phyloP scores from a whole-genome alignment of 2,113 vertebrate genomes.

The Pterocles burchelli region DNA sequence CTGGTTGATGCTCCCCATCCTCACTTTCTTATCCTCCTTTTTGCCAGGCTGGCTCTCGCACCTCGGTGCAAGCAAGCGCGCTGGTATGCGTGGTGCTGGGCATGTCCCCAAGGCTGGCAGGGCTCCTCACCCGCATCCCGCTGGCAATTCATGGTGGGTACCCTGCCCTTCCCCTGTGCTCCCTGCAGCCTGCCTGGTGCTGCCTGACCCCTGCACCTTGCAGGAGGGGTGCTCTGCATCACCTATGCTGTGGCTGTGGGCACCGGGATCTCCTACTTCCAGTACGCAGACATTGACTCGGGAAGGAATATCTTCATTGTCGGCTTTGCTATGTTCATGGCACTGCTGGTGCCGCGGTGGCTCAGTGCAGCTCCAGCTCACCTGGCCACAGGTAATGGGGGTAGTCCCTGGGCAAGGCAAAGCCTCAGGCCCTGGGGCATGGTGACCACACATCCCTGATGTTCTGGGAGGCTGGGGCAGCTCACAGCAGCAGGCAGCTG shows the following conservation, averaged over 20 bases:
- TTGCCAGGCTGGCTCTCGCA: constrained; percentile 73
- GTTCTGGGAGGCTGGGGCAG: background rate
- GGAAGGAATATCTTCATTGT: constrained; percentile 89
- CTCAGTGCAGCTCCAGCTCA: constrained; percentile 39
- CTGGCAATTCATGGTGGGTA: constrained; percentile 78
- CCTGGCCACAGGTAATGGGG: constrained; percentile 75
- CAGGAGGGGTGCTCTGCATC: constrained; percentile 83
- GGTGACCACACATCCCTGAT: background rate
- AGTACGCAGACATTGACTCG: constrained; percentile 83
- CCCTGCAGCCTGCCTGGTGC: background rate
- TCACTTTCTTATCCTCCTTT: background rate
- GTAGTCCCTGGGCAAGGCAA: background rate
- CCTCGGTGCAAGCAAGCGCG: constrained; percentile 68
- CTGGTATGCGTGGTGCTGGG: constrained; percentile 75
- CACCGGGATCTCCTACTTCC: constrained; percentile 84
- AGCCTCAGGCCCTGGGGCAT: background rate
- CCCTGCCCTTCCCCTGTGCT: background rate
- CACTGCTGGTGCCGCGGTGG: constrained; percentile 82
- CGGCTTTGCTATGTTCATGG: constrained; percentile 87
- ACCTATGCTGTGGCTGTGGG: constrained; percentile 81
- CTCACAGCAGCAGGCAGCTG: background rate
- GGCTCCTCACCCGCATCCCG: constrained; percentile 76
- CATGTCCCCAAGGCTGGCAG: constrained; percentile 75
- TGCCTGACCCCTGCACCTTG: background rate
- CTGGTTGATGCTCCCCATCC: background rate